Evolutionary conservation across 2,888 invertebrate genomes (phyloP).

Genomic region (Catocala sponsa): DNA sequence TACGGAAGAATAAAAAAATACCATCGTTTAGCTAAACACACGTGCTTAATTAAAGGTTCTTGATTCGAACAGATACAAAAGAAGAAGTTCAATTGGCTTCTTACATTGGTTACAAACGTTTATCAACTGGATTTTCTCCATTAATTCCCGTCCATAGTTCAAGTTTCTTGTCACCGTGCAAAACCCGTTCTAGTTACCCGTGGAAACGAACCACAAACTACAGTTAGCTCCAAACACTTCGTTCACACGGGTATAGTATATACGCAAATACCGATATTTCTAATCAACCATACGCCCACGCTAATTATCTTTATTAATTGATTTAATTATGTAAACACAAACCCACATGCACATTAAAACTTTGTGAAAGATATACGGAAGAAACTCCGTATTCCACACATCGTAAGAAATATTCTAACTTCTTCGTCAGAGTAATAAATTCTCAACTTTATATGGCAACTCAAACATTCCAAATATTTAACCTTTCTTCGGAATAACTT

Average conservation of each 20-base stretch:
- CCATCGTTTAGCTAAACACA: too few species aligned
- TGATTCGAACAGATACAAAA: too few species aligned
- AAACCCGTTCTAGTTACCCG: too few species aligned
- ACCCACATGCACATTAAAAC: constrained; percentile 4
- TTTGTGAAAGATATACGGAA: constrained; percentile 10
- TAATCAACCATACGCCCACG: constrained; percentile 1
- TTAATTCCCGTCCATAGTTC: too few species aligned
- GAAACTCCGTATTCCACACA: constrained; percentile 1
- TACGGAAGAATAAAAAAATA: too few species aligned
- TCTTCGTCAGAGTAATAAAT: constrained; percentile 15
- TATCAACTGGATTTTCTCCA: too few species aligned
- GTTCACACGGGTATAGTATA: neutral
- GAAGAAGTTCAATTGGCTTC: too few species aligned
- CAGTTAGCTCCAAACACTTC: too few species aligned
- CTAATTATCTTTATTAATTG: constrained; percentile 15
- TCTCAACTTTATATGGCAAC: constrained; percentile 2
- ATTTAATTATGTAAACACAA: constrained; percentile 14
- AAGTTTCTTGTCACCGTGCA: too few species aligned
- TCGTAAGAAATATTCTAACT: constrained; percentile 17
- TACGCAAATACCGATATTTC: neutral
- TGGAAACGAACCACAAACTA: neutral
- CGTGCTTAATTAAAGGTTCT: too few species aligned
- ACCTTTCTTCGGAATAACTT: constrained; percentile 1
- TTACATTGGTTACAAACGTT: too few species aligned
- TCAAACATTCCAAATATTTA: constrained; percentile 12